Conservation (phyloP, 2,797 vertebrate species). For the Coccyzus lansbergi region DNA sequence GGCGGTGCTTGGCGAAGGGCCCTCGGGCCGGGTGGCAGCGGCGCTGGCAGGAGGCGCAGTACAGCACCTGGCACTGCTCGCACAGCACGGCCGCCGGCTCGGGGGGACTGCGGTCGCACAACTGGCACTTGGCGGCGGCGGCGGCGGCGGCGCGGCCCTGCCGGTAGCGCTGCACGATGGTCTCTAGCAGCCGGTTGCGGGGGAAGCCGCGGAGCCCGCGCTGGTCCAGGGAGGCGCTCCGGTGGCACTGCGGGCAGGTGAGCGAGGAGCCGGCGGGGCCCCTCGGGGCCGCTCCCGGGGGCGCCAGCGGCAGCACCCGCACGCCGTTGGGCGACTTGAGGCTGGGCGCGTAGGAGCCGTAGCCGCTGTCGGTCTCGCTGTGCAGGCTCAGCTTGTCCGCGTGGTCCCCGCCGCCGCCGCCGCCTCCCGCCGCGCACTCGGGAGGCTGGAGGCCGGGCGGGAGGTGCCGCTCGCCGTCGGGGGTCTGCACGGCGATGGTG, state of each 20-base stretch:
- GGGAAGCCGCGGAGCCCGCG: slow-evolving; percentile 92
- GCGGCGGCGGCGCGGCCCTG: slow-evolving; percentile 79
- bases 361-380: slow-evolving; percentile 93
- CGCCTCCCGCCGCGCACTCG: slow-evolving; percentile 66
- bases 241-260: slow-evolving; percentile 96
- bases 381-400: slow-evolving; percentile 95
- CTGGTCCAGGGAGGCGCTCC: slow-evolving; percentile 94
- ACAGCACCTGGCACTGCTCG: slow-evolving; percentile 95
- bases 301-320: slow-evolving; percentile 87
- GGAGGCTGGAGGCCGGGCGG: slow-evolving; percentile 80
- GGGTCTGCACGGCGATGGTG: slow-evolving; percentile 94
- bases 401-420: slow-evolving; percentile 76
- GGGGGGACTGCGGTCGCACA: slow-evolving; percentile 92
- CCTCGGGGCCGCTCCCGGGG: slow-evolving; percentile 78
- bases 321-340: slow-evolving; percentile 94
- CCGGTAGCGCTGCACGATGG: slow-evolving; percentile 91
- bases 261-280: slow-evolving; percentile 83
- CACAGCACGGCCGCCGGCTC: slow-evolving; percentile 90
- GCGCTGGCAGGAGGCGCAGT: slow-evolving; percentile 92
- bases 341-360: slow-evolving; percentile 95
- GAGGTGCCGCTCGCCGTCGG: slow-evolving; percentile 87
- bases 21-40: slow-evolving; percentile 95
- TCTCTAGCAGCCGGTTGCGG: slow-evolving; percentile 93
- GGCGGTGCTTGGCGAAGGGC: slow-evolving; percentile 92
- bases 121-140: slow-evolving; percentile 85